phyloP scores from a whole-genome alignment of 2,113 vertebrate genomes.

The Mastomys coucha region DNA sequence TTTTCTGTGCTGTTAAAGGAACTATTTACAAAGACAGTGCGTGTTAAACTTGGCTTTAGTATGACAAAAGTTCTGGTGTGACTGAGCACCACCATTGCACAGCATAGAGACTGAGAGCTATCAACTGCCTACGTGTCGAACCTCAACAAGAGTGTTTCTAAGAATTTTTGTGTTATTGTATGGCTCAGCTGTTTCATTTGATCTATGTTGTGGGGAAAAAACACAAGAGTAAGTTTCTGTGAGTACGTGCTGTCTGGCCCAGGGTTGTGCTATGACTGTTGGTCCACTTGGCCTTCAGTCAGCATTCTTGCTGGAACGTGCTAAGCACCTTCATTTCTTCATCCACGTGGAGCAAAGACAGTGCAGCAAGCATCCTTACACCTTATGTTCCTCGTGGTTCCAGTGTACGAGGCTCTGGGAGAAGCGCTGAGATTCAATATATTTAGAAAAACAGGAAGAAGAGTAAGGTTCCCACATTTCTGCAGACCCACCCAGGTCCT shows the following conservation, averaged over 20 bases:
- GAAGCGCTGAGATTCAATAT: not conserved
- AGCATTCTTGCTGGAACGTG: not conserved
- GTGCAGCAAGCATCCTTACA: rapidly evolving
- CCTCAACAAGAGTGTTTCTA: constrained; percentile 39
- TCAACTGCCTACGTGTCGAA: not conserved
- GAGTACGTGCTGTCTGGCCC: not conserved
- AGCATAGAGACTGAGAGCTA: constrained; percentile 66
- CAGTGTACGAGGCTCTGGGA: not conserved
- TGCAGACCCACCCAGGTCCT: not conserved
- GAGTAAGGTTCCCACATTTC: not conserved
- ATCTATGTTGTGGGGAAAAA: constrained; percentile 53
- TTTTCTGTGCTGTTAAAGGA: constrained; percentile 64
- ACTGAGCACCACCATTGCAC: constrained; percentile 78
- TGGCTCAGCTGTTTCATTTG: constrained; percentile 52
- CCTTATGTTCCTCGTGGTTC: not conserved
- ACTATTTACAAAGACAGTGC: constrained; percentile 75
- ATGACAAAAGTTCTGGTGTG: constrained; percentile 46
- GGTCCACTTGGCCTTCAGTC: not conserved
- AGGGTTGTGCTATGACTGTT: not conserved
- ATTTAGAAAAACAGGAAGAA: not conserved
- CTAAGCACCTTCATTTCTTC: not conserved
- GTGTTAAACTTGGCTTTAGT: constrained; percentile 68
- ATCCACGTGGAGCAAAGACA: not conserved
- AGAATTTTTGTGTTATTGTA: constrained; percentile 69
- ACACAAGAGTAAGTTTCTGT: constrained; percentile 25